Conservation (phyloP, 1,140 invertebrate species). For the Drosophila azteca region DNA sequence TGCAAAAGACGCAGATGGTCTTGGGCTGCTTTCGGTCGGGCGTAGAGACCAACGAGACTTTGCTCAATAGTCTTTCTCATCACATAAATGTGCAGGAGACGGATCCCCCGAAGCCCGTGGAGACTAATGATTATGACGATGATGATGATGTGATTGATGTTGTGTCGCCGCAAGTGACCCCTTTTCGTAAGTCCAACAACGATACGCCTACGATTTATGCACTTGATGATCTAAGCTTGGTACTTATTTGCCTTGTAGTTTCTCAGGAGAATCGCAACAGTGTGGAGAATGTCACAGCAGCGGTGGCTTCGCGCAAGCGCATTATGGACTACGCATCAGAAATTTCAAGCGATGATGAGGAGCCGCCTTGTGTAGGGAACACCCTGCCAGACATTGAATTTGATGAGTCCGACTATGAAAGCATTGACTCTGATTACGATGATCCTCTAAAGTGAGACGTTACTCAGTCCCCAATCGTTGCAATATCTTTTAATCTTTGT, state of each 20-base stretch:
- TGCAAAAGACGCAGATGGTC: slow-evolving; percentile 60
- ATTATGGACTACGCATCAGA: slow-evolving; percentile 87
- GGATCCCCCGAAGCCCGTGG: slow-evolving; percentile 32
- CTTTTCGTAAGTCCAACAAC: slow-evolving; percentile 84
- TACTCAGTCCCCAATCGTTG: neutral
- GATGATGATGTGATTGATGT: slow-evolving; percentile 79
- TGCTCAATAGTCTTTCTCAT: slow-evolving; percentile 65
- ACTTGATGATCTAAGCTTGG: neutral
- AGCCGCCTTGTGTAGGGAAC: slow-evolving; percentile 86
- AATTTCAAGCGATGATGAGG: slow-evolving; percentile 90
- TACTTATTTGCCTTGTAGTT: slow-evolving; percentile 33
- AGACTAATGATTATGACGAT: slow-evolving; percentile 1
- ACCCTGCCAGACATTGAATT: slow-evolving; percentile 87
- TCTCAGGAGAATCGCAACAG: slow-evolving; percentile 84
- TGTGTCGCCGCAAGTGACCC: slow-evolving; percentile 83
- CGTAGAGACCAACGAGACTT: slow-evolving; percentile 67
- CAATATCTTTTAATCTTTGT: neutral
- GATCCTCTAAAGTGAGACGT: slow-evolving; percentile 89
- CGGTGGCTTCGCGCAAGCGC: slow-evolving; percentile 84
- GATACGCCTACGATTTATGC: no score
- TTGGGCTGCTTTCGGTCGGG: slow-evolving; percentile 59
- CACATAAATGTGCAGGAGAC: slow-evolving; percentile 62
- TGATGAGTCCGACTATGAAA: slow-evolving; percentile 90
- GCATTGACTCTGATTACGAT: slow-evolving; percentile 90
- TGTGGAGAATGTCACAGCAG: slow-evolving; percentile 85